Base-by-base conservation (phyloP, 1,140 invertebrate genomes). In the Hylaeus volcanicus region DNA sequence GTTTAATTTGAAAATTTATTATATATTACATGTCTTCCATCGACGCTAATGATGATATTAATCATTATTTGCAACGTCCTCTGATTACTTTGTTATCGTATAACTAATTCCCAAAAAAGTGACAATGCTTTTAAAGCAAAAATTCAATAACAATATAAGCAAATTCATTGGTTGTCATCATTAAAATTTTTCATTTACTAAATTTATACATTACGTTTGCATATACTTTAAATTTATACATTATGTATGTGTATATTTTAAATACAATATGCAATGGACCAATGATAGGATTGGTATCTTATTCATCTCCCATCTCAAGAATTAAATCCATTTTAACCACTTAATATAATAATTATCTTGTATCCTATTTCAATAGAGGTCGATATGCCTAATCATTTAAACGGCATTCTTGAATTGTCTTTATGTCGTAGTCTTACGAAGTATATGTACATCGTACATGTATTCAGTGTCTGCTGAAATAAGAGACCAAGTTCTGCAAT, bases 251-350 rank as follows among this genome's bases (percentile, higher is more conserved):
- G 78, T 86, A 84, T 84, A 85, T 74, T 83, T 79, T 72, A 82
- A 87, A 87, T 84, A 84, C 82, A 84, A 77, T 87, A 79, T 84
- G 78, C 85, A 84, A 84, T 87, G 85, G 74, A 86, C 79, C 85
- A 84, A 86, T 84, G 86, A 86, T 51, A 86, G 65, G 71, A 84
- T 86, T 84, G 82, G 75, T 84, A 87, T 84, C 71, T 86, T 86
- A 84, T 70, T 81, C 74, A 73, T 87, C 48, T 87, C 72, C 64
- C 72, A 78, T 78, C 48, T 84, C 37, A 43, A 82, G 86, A 85
- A 87, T 85, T 68, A 82, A 79, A 85, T 82, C 39, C 75, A 76
- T 37, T 79, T 82, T 85, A 87, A 82, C 56, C 81, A 77, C 61
- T 82, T 85, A 84, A 68, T 83, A 84, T 84, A 84, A 87, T 81